Base-by-base conservation (phyloP, 2,113 vertebrate species). In the Reinhardtius hippoglossoides region DNA sequence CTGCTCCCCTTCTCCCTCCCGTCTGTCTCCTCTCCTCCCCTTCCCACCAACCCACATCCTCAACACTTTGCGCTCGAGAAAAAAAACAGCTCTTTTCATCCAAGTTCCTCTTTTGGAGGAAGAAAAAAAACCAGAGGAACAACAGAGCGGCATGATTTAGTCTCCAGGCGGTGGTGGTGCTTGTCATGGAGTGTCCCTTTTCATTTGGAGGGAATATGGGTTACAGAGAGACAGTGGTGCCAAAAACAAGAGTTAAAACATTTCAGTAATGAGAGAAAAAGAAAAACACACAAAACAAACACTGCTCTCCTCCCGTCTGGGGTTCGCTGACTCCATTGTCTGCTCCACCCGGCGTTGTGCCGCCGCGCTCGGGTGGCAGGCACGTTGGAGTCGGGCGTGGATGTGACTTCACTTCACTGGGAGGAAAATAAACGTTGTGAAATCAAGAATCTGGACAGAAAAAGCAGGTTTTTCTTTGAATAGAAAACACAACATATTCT, bases 141-240 rank as follows among this genome's bases (percentile, higher is more conserved):
- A 89, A 88, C 78, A 64, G 76, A 83, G 77, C 63, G 35, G 80
- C 79, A 62, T 84, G 88, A 88, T 88, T 87, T 67, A 79, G 87
- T 89, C 90, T 90, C 82, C 88, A 89, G 90, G 87, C 87, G 67
- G 46, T 84, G 85, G 75, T 72, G 58, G 76, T 74, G 85, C 88
- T 78, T 89, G 88, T 92, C 90, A 88, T 82, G 83, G 76, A 91
- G 87, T 90, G 91, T 92, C 91, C 89, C 84, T 90, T 88, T 87
- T 87, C 76, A 84, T 90, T 89, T 87, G 82, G 74, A 88, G 82
- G 24, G 84, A 81, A 88, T 78, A 57, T 82, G 78, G 79, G 79
- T 82, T 88, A 78, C 71, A 82, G 81, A 27, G 72, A 42, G 57
- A 69, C 67, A 74, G 67, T 21, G 72, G 71, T 87, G 85, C 76